phyloP scores from a whole-genome alignment of 2,888 invertebrate species.

The Ophion ellenae region DNA sequence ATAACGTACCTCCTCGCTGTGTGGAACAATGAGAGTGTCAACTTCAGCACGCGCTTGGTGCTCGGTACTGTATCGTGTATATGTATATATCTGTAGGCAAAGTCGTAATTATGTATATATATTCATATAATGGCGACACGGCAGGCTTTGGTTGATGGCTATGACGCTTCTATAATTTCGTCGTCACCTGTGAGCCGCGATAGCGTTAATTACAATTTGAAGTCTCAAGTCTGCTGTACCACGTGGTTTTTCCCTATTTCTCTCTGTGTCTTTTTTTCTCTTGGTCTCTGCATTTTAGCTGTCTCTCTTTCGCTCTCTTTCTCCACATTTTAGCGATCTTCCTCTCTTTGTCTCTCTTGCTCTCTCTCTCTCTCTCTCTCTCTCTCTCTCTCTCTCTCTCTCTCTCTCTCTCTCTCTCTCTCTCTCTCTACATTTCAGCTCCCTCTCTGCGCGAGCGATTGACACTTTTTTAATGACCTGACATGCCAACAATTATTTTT shows the following conservation, averaged over 20 bases:
- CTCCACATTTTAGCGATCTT: background rate
- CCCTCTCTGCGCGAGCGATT: background rate
- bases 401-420: background rate
- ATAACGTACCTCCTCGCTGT: constrained; percentile 2
- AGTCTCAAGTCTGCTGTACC: constrained; percentile 26
- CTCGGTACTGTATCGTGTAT: background rate
- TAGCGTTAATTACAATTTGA: constrained; percentile 56
- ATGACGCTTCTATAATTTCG: constrained; percentile 52
- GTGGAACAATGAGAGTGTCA: constrained; percentile 41
- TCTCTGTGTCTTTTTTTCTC: background rate
- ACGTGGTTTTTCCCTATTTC: background rate
- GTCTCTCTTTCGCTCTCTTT: background rate
- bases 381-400: background rate
- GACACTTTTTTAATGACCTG: background rate
- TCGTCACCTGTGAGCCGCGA: constrained; percentile 50
- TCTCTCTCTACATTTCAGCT: background rate
- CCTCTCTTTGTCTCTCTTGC: background rate
- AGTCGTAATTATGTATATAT: constrained; percentile 2
- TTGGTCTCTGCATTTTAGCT: background rate
- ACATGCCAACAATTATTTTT: background rate
- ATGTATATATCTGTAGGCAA: background rate
- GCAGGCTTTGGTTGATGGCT: constrained; percentile 22
- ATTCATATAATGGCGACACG: constrained; percentile 15
- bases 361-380: background rate
- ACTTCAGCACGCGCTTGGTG: constrained; percentile 14